Base-by-base conservation (phyloP, 2,797 vertebrate species). In the Pterois miles region DNA sequence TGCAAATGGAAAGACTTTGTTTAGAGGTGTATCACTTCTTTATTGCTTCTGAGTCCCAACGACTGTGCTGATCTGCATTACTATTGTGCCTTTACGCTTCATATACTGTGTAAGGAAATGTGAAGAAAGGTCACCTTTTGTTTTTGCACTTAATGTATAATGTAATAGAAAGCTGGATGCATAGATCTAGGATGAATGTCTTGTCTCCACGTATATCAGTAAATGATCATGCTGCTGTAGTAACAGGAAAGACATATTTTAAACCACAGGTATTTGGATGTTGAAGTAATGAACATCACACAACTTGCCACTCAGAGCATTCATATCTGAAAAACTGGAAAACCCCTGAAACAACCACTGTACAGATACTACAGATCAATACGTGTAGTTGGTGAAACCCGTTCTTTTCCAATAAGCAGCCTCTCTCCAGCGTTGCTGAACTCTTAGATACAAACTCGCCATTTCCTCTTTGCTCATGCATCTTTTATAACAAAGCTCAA, bases 11-110 rank as follows among this genome's bases (percentile, higher is more conserved):
- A 40, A 64, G 48, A 22, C 4, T 56, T 58, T 77, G 36, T 69
- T 72, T 58, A 92, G 27, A 78, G 48, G 16, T 23, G 40, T 86
- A 88, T 86, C 1, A 80, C 86, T 86, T 75, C 70, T 36, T 18
- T 31, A n/a, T 58, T 36, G 40, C 27, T 46, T 46, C 43, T 46
- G 53, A 74, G 63, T 80, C 54, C 68, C 38, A 34, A 22, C n/a
- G 18, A 74, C 68, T 53, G 63, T 27, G 29, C 56, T 82, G 78
- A 87, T 88, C 80, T 53, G 10, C 58, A 59, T 72, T 76, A 71
- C 65, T 68, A 76, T 25, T 66, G 71, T 36, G 74, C 38, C 57
- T 71, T 43, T 71, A 34, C 20, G 59, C 38, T 71, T 65, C 23
- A 31, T 67, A 82, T 54, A n/a, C n/a, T n/a, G 72, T 65, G 65